Evolutionary conservation across 2,797 vertebrate species (phyloP), one percentile per base, ranked within the genome.

Genomic region (Antennarius maculatus): DNA sequence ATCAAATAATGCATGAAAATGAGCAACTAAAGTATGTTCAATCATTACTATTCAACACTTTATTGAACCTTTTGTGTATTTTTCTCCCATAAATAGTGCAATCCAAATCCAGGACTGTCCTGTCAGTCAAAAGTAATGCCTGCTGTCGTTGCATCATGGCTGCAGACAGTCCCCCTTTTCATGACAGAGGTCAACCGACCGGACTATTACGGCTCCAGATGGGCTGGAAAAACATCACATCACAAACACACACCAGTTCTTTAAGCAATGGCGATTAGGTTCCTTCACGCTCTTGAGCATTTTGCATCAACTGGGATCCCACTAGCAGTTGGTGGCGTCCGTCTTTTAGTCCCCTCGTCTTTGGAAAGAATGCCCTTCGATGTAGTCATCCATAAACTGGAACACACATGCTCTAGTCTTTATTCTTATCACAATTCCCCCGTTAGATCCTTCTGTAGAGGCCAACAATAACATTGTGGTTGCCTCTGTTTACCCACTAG

Each of bases 191-290:
- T 79, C 80, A 79, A 61, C 80, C 74, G 77, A 71, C 74, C 1
- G 63, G 76, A 69, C 77, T 65, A 37, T 0, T 61, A 15, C 3
- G 80, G 87, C 86, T 89, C 88, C 85, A 83, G 67, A 66, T 71
- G 74, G 82, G 74, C 86, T 90, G 79, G 66, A 76, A 90, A 84
- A 91, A 89, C 80, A 86, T 81, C 71, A 67, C 59, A 79, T 66
- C 72, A 66, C 15, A n/a, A 15, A 17, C 45, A 46, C 37, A 0
- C 42, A 54, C 62, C 65, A 13, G 0, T 68, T 61, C 68, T 78
- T 72, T 31, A 71, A 83, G 62, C 67, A 57, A 29, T 39, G 0
- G 7, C 3, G 45, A 78, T 81, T 76, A 79, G 29, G 23, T n/a
- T 39, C 34, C 59, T 23, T 77, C 0, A 50, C 77, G 71, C 63